Evolutionary conservation across 2,113 vertebrate species (phyloP), one percentile per base, ranked within the genome.

Genomic region (Pseudopodoces humilis): DNA sequence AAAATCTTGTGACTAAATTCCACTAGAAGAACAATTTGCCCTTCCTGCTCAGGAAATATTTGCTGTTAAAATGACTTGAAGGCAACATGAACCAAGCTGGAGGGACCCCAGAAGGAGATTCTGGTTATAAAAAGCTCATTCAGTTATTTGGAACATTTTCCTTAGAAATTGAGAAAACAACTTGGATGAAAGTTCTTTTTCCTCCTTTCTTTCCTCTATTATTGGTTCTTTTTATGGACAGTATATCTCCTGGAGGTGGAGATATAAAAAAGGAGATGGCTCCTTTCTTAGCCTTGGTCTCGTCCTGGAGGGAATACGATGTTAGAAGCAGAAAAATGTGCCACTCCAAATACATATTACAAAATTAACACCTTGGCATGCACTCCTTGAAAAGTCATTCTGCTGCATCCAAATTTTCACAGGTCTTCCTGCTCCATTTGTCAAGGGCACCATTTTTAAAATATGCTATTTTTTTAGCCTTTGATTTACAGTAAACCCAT

Each of bases 191-290:
- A 76, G 82, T 37, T 58, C 24, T 56, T 53, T 85, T 89, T 86
- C 28, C 55, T 92, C 16, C 6, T 16, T 75, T 67, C 15, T 83
- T 88, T 83, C 56, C 52, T 69, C 43, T n/a, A 11, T 65, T 96
- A 83, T 86, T 71, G 59, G 19, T 94, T 97, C 75, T 97, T 95
- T 96, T 94, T 90, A 94, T 93, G 82, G 78, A 86, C 79, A 94
- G 50, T 49, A 39, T 84, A 68, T 84, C 78, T 92, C 44, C 67
- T 77, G 64, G 44, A 91, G 41, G 58, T 7, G 3, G 52, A n/a
- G n/a, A n/a, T n/a, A n/a, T n/a, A n/a, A n/a, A n/a, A n/a, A n/a
- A n/a, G n/a, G n/a, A n/a, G n/a, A n/a, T n/a, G n/a, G n/a, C n/a
- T n/a, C 35, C 20, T 53, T 71, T 71, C 88, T 88, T 74, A 53